A percentile compares a stretch with the other conserved stretches of the same genome.
phyloP scores from a whole-genome alignment of 2,888 invertebrate genomes.

The Polydrusus tereticollis region DNA sequence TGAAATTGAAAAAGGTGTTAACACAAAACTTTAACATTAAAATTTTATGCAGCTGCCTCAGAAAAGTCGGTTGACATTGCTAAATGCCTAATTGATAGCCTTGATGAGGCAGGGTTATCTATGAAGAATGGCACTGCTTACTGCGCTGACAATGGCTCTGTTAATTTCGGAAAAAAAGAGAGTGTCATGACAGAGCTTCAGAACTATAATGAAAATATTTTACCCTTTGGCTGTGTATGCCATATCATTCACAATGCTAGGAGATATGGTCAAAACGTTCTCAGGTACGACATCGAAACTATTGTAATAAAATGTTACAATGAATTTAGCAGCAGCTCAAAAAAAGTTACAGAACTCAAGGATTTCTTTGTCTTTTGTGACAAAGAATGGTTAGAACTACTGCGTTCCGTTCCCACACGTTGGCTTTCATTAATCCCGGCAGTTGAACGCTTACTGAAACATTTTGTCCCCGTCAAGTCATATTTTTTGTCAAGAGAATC shows the following conservation, averaged over 20 bases:
- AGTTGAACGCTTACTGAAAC: constrained; percentile 16
- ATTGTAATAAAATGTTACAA: no score
- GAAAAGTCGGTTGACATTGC: constrained; percentile 23
- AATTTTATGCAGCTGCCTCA: constrained; percentile 6
- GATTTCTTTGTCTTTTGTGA: constrained; percentile 26
- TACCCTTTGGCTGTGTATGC: constrained; percentile 17
- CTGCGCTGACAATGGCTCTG: constrained; percentile 26
- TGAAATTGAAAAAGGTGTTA: not conserved
- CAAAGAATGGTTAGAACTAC: constrained; percentile 23
- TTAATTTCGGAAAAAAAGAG: constrained; percentile 27
- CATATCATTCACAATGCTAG: no score
- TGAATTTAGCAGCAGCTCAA: no score
- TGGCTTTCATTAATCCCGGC: constrained; percentile 24
- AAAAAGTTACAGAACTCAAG: constrained; percentile 26
- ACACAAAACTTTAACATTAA: constrained; percentile 27
- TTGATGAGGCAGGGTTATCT: constrained; percentile 1
- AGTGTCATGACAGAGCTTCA: constrained; percentile 21
- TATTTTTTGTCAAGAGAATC: constrained; percentile 24
- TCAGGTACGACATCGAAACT: constrained; percentile 22
- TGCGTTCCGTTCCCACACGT: constrained; percentile 26
- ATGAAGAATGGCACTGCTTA: constrained; percentile 7
- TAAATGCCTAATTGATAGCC: not conserved
- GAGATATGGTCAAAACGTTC: constrained; percentile 6
- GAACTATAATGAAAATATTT: constrained; percentile 16
- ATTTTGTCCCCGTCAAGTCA: constrained; percentile 20